Evolutionary conservation across 2,797 vertebrate genomes (phyloP).

Genomic region (Tympanoctomys barrerae): DNA sequence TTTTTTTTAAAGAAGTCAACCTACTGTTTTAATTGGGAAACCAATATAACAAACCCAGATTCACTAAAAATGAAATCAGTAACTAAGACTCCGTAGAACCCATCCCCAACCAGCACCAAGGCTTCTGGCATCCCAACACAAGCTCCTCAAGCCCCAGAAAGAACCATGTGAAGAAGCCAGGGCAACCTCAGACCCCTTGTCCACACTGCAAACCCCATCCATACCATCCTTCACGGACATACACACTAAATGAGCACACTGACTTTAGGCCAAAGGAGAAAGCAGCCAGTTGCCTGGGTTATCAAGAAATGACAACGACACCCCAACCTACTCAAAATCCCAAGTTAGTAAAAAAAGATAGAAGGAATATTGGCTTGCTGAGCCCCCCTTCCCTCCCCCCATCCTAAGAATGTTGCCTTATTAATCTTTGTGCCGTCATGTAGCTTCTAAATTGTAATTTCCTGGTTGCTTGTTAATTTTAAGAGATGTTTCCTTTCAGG

Average conservation of each 20-base stretch:
- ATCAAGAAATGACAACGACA: not conserved
- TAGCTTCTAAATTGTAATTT: no score
- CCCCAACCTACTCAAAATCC: constrained; percentile 59
- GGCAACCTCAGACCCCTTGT: not conserved
- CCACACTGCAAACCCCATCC: not conserved
- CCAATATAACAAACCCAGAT: constrained; percentile 79
- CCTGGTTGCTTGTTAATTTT: no score
- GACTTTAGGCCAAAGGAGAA: constrained; percentile 19
- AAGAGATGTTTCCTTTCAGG: no score
- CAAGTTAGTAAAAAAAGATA: constrained; percentile 75
- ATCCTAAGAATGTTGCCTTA: not conserved
- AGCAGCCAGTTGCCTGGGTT: constrained; percentile 9
- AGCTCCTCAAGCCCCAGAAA: constrained; percentile 34
- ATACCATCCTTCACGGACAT: not conserved
- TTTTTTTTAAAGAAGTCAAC: not conserved
- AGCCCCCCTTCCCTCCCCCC: constrained; percentile 35
- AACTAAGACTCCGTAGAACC: constrained; percentile 71
- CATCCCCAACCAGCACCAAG: constrained; percentile 65
- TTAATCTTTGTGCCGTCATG: no score
- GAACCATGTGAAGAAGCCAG: not conserved
- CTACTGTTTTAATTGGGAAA: constrained; percentile 80
- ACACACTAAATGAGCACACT: constrained; percentile 17
- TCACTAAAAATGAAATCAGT: constrained; percentile 79
- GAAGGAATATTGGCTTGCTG: constrained; percentile 64
- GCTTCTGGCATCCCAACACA: constrained; percentile 36